Evolutionary conservation across 2,113 vertebrate genomes (phyloP), one percentile per base, ranked within the genome.

Genomic region (Cyprinodon variegatus): DNA sequence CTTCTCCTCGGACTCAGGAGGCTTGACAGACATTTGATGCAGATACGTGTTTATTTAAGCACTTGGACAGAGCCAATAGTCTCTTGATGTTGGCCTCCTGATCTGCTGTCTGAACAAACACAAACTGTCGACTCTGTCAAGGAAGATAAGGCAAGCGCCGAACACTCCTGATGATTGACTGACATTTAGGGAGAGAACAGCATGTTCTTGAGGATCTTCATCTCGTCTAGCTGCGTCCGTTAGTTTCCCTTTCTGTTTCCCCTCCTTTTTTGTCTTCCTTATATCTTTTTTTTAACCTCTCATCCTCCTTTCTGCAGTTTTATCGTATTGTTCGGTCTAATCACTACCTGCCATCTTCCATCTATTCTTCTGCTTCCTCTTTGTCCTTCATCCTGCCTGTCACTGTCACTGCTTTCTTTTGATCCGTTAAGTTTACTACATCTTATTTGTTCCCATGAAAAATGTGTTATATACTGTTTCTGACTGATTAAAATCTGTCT

Each of bases 41-140:
- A 83, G 82, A 88, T 88, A 45, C 11, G 73, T 87, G 86, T 90
- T 85, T 87, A 70, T 83, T 84, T 66, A 86, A 72, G 84, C 83
- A 11, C 71, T 77, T 3, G 37, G 45, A 70, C 45, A 77, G 72
- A 87, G 85, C 86, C 82, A 50, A 62, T 68, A 60, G 68, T 79
- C 57, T 89, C 78, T 79, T 86, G 70, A 80, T 80, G 87, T 78
- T 4, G 64, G 40, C 80, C 81, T 74, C 70, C 85, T 82, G 85
- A 87, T 88, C 79, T 64, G 76, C 81, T 77, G 84, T 83, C 80
- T 89, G 87, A 88, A 82, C 84, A 88, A 89, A 84, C 83, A 77
- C 70, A 77, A 70, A 76, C 81, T 68, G 84, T 86, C 74, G 40
- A 70, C 82, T 88, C 81, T 89, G 88, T 88, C 86, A 65, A 78